Base-by-base conservation (phyloP, 1,140 invertebrate species). In the Mactra quadrangularis region DNA sequence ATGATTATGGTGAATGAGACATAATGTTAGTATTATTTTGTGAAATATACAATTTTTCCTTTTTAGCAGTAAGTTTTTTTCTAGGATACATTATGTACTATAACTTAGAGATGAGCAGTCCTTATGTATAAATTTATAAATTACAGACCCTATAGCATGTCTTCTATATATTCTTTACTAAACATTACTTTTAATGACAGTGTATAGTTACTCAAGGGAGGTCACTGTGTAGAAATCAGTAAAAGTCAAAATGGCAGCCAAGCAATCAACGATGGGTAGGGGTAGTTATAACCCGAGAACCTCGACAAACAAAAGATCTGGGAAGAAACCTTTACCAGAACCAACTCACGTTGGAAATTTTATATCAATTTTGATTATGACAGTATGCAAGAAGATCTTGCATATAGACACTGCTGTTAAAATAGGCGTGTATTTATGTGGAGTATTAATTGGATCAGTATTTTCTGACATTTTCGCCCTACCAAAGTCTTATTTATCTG, bases 331-430 rank as follows among this genome's bases (percentile, higher is more conserved):
- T 2, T 96, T 97, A 9, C 95, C 96, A 29, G 95, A 96, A 59
- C 97, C 97, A 33, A 95, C 96, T 2, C 96, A 97, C 31, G 94
- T 98, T 38, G 94, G 95, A 75, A 95, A 97, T 92, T 95, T 98
- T 60, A 92, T 98, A 1, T 93, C 96, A 13, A 95, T 97, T 90
- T 95, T 98, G 93, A 91, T 98, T n/a, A 93, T 98, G 89, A 96
- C 97, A 90, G 88, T 97, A 47, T 98, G 97, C 90, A 97, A 97
- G 89, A 97, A 96, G 81, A 86, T 93, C 89, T 95, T 96, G 1
- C 93, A 98, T 38, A 96, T 98, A 85, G 96, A 97, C 87, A 96
- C 96, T 0, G 95, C 96, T 86, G 94, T 96, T n/a, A 98, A 97
- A 94, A 95, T 98, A 86, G 95, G 95, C 3, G 93, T 97, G 22